phyloP scores from a whole-genome alignment of 1,140 invertebrate genomes.

The Apis mellifera region DNA sequence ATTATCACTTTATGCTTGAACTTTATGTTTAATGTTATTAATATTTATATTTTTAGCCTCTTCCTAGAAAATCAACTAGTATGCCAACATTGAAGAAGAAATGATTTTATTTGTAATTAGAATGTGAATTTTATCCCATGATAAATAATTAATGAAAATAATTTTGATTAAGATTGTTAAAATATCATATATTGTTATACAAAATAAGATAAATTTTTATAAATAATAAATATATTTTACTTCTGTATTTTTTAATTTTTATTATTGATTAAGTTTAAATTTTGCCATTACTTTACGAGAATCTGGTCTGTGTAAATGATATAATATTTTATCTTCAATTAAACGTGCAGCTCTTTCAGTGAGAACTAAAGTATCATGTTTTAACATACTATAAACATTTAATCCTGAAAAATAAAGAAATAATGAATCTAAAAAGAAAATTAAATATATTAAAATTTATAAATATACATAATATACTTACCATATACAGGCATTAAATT shows the following conservation, averaged over 20 bases:
- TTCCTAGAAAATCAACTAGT: slow-evolving; percentile 63
- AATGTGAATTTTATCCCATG: background rate
- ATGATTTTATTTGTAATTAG: slow-evolving; percentile 12
- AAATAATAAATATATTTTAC: slow-evolving; percentile 19
- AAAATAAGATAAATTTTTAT: slow-evolving; percentile 16
- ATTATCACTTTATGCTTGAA: slow-evolving; percentile 3
- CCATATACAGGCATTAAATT: slow-evolving; percentile 98
- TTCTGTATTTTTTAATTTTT: slow-evolving; percentile 23
- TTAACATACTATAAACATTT: slow-evolving; percentile 95
- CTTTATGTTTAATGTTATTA: slow-evolving; percentile 16
- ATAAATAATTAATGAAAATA: too few species aligned
- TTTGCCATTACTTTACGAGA: slow-evolving; percentile 36
- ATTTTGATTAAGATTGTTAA: background rate
- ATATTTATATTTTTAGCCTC: slow-evolving; percentile 67
- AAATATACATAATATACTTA: slow-evolving; percentile 69
- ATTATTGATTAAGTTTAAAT: slow-evolving; percentile 65
- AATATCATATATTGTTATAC: background rate
- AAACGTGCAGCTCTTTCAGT: slow-evolving; percentile 91
- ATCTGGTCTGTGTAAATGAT: slow-evolving; percentile 87
- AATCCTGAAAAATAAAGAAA: slow-evolving; percentile 79
- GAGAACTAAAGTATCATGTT: slow-evolving; percentile 96
- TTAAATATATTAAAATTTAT: background rate
- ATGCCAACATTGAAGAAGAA: slow-evolving; percentile 52
- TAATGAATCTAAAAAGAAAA: background rate
- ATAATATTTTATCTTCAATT: slow-evolving; percentile 94